Base-by-base conservation (phyloP, 2,113 vertebrate genomes). In the Pollimyrus isidori region DNA sequence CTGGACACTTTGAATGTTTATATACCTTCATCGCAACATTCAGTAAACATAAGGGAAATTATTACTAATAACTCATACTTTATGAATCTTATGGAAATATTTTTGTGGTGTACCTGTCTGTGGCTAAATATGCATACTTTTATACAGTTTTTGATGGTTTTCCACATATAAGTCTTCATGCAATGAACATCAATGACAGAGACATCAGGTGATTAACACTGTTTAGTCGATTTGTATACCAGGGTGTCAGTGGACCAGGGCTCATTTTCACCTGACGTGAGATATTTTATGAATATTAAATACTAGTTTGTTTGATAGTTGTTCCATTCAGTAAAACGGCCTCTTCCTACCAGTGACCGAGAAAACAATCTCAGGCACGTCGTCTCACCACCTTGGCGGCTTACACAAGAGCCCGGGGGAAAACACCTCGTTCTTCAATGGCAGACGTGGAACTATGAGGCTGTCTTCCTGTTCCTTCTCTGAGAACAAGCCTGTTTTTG, bases 271-370 rank as follows among this genome's bases (percentile, higher is more conserved):
- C 88, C 88, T 80, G 15, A 15, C 1, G 1, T 15, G 49, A 0
- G 10, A 30, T 82, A 39, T 89, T 26, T 52, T 53, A 7, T 62
- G 13, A 52, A 83, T 19, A 89, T 48, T 15, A 62, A 85, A 89
- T 39, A 9, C 2, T 84, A 84, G 21, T 48, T 46, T 89, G 80
- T 85, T 56, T 48, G 52, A 9, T 11, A 23, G 39, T 21, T 19
- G 80, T n/a, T 82, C 15, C 52, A 35, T 35, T 84, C 39, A 48
- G 39, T 35, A 23, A 89, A 89, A 89, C 52, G 13, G 2, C 3
- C 4, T 48, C 49, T 89, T 89, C 88, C 76, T 89, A 52, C 42
- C 42, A 62, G 21, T 48, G 76, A 85, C 52, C 48, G n/a, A 76
- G 84, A 84, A 83, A 84, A 58, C 76, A 45, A 42, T 52, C n/a